Conservation (phyloP, 2,113 vertebrate species). For the Pedetes capensis region DNA sequence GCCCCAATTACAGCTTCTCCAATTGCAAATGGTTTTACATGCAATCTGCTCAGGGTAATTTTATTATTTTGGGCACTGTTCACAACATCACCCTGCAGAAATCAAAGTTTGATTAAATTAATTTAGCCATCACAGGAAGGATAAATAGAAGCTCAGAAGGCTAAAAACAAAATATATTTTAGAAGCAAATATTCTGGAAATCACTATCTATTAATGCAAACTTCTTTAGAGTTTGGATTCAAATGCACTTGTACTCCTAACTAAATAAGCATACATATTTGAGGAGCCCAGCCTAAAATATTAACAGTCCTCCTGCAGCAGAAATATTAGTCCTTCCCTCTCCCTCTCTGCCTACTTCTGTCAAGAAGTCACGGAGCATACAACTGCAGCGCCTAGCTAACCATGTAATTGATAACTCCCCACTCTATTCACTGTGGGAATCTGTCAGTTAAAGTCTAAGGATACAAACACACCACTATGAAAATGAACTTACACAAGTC, state of each 20-base stretch:
- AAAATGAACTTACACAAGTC: slow-evolving; percentile 87
- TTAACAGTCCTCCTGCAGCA: slow-evolving; percentile 80
- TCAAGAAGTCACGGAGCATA: slow-evolving; percentile 83
- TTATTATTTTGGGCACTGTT: slow-evolving; percentile 39
- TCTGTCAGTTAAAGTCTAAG: slow-evolving; percentile 86
- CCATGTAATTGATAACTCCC: slow-evolving; percentile 88
- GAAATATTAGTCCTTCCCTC: slow-evolving; percentile 81
- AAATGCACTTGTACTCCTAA: slow-evolving; percentile 67
- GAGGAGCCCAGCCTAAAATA: slow-evolving; percentile 75
- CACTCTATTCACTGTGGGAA: slow-evolving; percentile 82
- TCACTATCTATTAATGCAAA: slow-evolving; percentile 5
- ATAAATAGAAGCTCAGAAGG: slow-evolving; percentile 27
- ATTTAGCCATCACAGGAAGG: slow-evolving; percentile 50
- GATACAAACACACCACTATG: slow-evolving; percentile 81
- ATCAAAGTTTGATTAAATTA: slow-evolving; percentile 52
- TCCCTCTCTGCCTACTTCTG: slow-evolving; percentile 81
- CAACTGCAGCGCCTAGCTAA: slow-evolving; percentile 84
- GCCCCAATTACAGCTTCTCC: background rate
- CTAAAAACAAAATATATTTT: slow-evolving; percentile 53
- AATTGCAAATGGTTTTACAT: background rate
- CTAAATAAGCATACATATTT: slow-evolving; percentile 48
- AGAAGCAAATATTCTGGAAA: slow-evolving; percentile 19
- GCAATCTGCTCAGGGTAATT: slow-evolving; percentile 27
- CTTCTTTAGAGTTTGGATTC: slow-evolving; percentile 49
- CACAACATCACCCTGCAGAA: background rate